These are phyloP conservation scores for Timandra comae DNA, from an alignment of 2,888 invertebrate genomes.

Conservation along the genomic window DNA sequence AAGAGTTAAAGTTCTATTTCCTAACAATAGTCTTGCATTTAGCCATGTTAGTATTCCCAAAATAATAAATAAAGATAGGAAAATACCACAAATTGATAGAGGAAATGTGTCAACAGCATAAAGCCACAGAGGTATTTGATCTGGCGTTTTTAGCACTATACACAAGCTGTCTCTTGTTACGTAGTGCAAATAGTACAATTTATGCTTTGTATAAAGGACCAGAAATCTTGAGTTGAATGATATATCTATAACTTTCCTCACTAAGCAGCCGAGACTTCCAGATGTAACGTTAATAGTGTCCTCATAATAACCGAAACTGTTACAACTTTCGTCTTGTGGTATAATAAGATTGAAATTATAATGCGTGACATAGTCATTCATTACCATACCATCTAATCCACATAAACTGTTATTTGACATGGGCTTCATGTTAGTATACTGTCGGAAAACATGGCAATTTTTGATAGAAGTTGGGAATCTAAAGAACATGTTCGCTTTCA, in stretches of 20 bases:
- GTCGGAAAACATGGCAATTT: slow-evolving; percentile 27
- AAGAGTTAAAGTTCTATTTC: too few relatives aligned
- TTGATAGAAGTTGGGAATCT: slow-evolving; percentile 43
- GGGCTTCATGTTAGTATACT: slow-evolving; percentile 25
- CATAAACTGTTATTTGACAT: slow-evolving; percentile 31
- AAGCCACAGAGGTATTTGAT: slow-evolving; percentile 36
- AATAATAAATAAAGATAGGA: slow-evolving; percentile 13
- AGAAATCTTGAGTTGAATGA: slow-evolving; percentile 51
- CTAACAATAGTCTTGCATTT: slow-evolving; percentile 18
- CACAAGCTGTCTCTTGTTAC: slow-evolving; percentile 36
- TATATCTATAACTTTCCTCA: slow-evolving; percentile 33
- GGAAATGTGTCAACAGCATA: slow-evolving; percentile 23
- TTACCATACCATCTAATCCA: slow-evolving; percentile 42
- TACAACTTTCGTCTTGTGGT: slow-evolving; percentile 15
- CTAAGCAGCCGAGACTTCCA: slow-evolving; percentile 37
- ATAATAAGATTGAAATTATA: slow-evolving; percentile 33
- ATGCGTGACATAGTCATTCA: slow-evolving; percentile 35
- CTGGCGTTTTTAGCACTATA: slow-evolving; percentile 28
- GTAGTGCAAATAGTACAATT: slow-evolving; percentile 30
- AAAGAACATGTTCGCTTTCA: slow-evolving; percentile 34
- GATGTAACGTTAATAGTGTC: slow-evolving; percentile 16
- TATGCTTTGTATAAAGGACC: slow-evolving; percentile 26
- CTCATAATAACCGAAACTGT: slow-evolving; percentile 28
- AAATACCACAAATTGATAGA: slow-evolving; percentile 12
- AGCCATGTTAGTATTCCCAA: slow-evolving; percentile 31